Conservation (phyloP, 2,113 vertebrate genomes). For the Motacilla tschutschensis region DNA sequence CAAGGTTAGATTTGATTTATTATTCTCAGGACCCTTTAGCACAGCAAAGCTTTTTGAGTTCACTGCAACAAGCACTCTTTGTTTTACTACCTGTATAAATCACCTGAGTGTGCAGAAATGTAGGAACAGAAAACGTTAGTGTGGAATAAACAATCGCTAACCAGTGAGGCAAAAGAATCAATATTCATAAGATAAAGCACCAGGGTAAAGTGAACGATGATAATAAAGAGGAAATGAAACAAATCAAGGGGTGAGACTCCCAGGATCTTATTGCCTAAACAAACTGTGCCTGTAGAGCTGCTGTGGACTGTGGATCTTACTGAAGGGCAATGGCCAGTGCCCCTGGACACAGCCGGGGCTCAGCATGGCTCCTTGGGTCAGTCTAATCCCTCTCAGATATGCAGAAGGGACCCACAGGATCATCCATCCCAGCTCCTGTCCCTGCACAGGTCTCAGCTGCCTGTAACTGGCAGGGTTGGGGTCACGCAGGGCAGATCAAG, state of each 20-base stretch:
- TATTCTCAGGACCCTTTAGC: slow-evolving; percentile 24
- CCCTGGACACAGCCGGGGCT: neutral
- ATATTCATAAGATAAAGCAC: slow-evolving; percentile 47
- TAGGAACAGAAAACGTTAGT: slow-evolving; percentile 14
- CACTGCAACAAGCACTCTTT: neutral
- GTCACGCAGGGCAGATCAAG: neutral
- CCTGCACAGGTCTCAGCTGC: no score
- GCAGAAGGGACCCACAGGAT: neutral
- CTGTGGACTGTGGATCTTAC: neutral
- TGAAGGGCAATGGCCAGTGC: neutral
- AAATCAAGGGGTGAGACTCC: neutral
- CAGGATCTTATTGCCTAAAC: neutral
- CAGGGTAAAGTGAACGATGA: neutral
- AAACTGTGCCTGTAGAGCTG: neutral
- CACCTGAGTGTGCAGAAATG: slow-evolving; percentile 9
- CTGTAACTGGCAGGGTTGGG: neutral
- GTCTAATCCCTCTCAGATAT: neutral
- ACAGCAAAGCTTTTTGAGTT: slow-evolving; percentile 23
- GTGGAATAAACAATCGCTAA: slow-evolving; percentile 44
- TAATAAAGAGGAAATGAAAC: slow-evolving; percentile 30
- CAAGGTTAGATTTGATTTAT: slow-evolving; percentile 48
- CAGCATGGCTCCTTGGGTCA: neutral
- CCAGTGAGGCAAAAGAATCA: slow-evolving; percentile 51
- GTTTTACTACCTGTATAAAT: slow-evolving; percentile 60
- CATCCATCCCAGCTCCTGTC: no score